Evolutionary conservation across 2,113 vertebrate genomes (phyloP), one percentile per base, ranked within the genome.

Genomic region (Agapornis roseicollis): DNA sequence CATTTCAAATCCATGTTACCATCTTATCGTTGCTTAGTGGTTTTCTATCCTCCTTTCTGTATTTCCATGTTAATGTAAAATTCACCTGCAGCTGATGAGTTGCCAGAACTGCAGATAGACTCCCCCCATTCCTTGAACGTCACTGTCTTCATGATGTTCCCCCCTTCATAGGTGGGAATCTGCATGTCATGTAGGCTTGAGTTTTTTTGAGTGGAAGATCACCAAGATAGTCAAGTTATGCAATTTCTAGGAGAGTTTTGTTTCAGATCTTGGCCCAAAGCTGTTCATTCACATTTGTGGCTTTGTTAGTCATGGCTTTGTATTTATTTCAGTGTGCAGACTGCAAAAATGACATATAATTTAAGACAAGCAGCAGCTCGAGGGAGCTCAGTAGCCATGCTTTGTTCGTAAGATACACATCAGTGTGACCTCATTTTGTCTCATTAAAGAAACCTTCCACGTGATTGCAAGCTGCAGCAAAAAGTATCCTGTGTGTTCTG

Each of bases 371-470:
- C 58, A 95, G 15, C 91, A 90, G 91, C 95, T 94, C 7, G 64
- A 85, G 86, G 94, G 86, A 91, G 47, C 80, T 93, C 35, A 24
- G 55, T 88, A 58, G 71, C 71, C 65, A 23, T 86, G 87, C 69
- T 29, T 66, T 78, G 25, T 42, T 61, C 39, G 60, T 60, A 65
- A 73, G 69, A 39, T 79, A 79, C 8, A 3, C 86, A 60, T 97
- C 93, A 90, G 29, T 7, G 17, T 93, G 95, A 90, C 80, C 90
- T 95, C 86, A 84, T 92, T 96, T 95, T 89, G 83, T 92, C 93
- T 96, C 35, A 31, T 65, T 88, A 80, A 71, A 52, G 77, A 68
- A 94, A 79, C 84, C 84, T 73, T 90, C 55, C 23, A 9, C 0
- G 1, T 1, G 2, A 29, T 6, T 89, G 29, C 2, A 11, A 10